Conservation (phyloP, 2,113 vertebrate genomes). For the Notothenia coriiceps region DNA sequence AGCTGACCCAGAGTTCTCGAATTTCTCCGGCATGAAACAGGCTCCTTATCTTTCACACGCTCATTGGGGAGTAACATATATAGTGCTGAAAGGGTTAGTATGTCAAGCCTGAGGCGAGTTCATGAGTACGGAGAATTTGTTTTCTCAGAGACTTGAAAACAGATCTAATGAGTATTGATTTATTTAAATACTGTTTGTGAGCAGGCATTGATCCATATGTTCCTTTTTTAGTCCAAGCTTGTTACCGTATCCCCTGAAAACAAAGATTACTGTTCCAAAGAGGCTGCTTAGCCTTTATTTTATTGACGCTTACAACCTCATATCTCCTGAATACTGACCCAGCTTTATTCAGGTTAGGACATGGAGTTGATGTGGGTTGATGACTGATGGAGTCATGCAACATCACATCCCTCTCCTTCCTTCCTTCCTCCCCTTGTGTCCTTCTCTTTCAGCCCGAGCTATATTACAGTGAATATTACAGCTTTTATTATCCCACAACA, state of each 20-base stretch:
- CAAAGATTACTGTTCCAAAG: neutral
- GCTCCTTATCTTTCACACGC: constrained; percentile 2
- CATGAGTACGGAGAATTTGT: constrained; percentile 8
- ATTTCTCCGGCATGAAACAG: constrained; percentile 4
- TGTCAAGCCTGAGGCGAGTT: constrained; percentile 18
- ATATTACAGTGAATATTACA: constrained; percentile 30
- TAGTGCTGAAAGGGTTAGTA: constrained; percentile 16
- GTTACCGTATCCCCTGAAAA: constrained; percentile 20
- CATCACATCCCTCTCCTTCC: constrained; percentile 12
- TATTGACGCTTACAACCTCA: constrained; percentile 29
- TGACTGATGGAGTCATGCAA: constrained; percentile 30
- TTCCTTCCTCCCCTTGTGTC: constrained; percentile 13
- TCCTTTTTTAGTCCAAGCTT: constrained; percentile 31
- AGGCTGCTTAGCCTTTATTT: constrained; percentile 8
- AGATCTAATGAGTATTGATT: constrained; percentile 72
- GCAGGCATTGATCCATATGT: constrained; percentile 47
- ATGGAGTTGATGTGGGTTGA: constrained; percentile 19
- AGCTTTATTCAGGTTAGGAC: constrained; percentile 18
- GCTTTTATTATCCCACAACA: constrained; percentile 30
- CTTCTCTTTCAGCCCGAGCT: constrained; percentile 12
- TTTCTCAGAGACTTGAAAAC: constrained; percentile 41
- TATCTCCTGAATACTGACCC: constrained; percentile 3
- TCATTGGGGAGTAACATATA: constrained; percentile 11
- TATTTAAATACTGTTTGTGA: constrained; percentile 42
- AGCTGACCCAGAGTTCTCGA: constrained; percentile 11